phyloP scores from a whole-genome alignment of 2,888 invertebrate genomes.

The Athrips mouffetella region DNA sequence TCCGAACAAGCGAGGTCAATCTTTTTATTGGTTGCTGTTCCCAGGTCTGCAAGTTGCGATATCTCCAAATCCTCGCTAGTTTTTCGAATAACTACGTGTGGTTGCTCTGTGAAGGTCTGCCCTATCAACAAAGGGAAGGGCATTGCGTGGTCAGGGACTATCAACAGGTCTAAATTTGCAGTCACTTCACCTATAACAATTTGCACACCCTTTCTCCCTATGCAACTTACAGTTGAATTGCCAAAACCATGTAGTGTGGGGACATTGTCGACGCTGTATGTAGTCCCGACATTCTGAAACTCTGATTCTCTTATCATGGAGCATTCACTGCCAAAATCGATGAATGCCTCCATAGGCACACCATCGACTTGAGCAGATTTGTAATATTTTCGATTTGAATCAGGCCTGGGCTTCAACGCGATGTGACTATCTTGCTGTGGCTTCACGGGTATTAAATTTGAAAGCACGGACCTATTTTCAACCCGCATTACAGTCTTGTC shows the following conservation, averaged over 20 bases:
- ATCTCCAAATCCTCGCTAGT: neutral
- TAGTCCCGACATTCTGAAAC: neutral
- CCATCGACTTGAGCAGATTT: slow-evolving; percentile 12
- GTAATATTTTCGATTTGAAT: slow-evolving; percentile 10
- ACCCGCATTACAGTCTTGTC: slow-evolving; percentile 5
- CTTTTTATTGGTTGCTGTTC: neutral
- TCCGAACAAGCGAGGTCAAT: neutral
- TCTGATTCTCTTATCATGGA: slow-evolving; percentile 10
- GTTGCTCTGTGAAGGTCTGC: slow-evolving; percentile 5
- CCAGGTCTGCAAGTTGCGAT: neutral
- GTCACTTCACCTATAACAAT: slow-evolving; percentile 7
- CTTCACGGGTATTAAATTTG: too few species aligned
- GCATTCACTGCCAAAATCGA: slow-evolving; percentile 10
- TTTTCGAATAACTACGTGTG: neutral
- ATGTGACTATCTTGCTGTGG: too few species aligned
- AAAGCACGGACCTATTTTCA: neutral
- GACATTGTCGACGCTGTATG: neutral
- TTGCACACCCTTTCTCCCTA: slow-evolving; percentile 11
- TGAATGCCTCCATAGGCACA: neutral
- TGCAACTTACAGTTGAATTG: slow-evolving; percentile 5
- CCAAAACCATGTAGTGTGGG: slow-evolving; percentile 15
- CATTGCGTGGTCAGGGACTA: slow-evolving; percentile 16
- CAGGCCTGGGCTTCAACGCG: too few species aligned
- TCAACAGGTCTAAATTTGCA: slow-evolving; percentile 11
- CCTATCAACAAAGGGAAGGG: slow-evolving; percentile 14